Base-by-base conservation (phyloP, 2,113 vertebrate species). In the Ammodramus savannarum region DNA sequence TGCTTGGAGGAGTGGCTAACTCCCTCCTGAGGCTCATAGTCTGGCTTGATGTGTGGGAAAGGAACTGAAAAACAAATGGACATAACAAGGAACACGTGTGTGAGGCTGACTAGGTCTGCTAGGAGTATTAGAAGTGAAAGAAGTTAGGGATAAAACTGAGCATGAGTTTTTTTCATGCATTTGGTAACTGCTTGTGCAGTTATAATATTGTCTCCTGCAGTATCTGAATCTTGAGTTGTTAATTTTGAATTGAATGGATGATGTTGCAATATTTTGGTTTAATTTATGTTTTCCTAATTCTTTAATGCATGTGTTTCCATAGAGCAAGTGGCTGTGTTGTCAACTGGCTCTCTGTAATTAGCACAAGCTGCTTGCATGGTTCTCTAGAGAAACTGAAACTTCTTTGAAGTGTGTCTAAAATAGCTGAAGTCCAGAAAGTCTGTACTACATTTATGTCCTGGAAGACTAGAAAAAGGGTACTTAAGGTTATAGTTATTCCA, bases 1-100 rank as follows among this genome's bases (percentile, higher is more conserved):
- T 95, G 46, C 84, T 93, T 82, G 77, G 71, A 95, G 91, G 77
- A 96, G 81, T 26, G 76, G 67, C 89, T 89, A 36, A 75, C 69
- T 95, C 74, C 62, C 58, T 94, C 71, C 81, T 76, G 84, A 91
- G 81, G 93, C 85, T 92, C 5, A 0, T 16, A 91, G 91, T 94
- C 95, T 94, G 89, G 62, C 78, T 91, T 73, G 62, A 31, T 83
- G 49, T 94, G 93, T 96, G 93, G 89, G 95, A 96, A 96, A 87
- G 38, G 32, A 85, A 25, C 77, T 94, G 91, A 89, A 91, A 75
- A 87, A 58, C 87, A 89, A 85, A 93, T 34, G 89, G 74, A 51
- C 51, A 14, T 91, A 94, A 95, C 54, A 91, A 91, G 78, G 52
- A 95, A 89, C 89, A 89, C 2, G 10, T 91, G 85, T 90, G 38